Conservation (phyloP, 2,797 vertebrate species). For the Gymnothorax reevesii region DNA sequence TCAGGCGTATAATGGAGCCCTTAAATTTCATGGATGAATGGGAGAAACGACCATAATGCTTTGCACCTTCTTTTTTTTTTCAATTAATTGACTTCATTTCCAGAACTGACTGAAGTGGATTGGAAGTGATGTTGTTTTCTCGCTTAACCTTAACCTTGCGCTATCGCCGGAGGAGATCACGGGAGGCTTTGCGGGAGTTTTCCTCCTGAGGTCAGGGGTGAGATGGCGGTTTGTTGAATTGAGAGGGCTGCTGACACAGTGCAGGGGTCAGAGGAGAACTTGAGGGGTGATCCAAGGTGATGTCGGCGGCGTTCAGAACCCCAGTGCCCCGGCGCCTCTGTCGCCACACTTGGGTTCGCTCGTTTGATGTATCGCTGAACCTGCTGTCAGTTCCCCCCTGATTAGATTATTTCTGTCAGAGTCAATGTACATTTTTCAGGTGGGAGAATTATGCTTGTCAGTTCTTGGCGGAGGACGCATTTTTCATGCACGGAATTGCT, state of each 20-base stretch:
- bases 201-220: not conserved
- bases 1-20: not conserved
- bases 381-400: not conserved
- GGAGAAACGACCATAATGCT: not conserved
- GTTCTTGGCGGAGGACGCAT: not conserved
- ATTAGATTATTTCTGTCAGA: slow-evolving; percentile 12
- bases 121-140: too few relatives aligned
- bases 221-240: not conserved
- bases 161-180: too few relatives aligned
- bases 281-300: not conserved
- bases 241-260: not conserved
- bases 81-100: not conserved
- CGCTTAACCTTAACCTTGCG: too few relatives aligned
- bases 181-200: too few relatives aligned
- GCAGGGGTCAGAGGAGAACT: not conserved
- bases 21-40: not conserved
- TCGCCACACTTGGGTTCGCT: not conserved
- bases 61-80: not conserved
- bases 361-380: slow-evolving; percentile 8
- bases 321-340: not conserved
- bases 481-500: slow-evolving; percentile 11
- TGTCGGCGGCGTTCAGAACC: not conserved
- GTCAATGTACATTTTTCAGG: not conserved
- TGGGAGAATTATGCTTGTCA: slow-evolving; percentile 12
- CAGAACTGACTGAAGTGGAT: not conserved